Evolutionary conservation across 2,797 vertebrate species (phyloP), one percentile per base, ranked within the genome.

Genomic region (Gallinago stenura): DNA sequence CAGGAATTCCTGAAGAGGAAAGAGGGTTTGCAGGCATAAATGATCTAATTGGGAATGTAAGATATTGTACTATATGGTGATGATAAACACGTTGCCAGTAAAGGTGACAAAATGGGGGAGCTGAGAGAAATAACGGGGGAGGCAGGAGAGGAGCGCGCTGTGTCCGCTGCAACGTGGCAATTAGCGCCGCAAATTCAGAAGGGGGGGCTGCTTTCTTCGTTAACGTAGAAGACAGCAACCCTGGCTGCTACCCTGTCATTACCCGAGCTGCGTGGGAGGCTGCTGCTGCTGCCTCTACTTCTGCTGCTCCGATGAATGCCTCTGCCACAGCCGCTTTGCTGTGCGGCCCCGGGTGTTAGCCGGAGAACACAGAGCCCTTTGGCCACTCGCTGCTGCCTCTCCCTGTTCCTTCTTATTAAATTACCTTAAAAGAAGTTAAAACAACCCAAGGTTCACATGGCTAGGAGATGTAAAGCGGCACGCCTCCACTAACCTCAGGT

Each of bases 221-320:
- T 84, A 50, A 64, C 46, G 6, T 7, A 18, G 22, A 80, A 77
- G 81, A 64, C 60, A 79, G 31, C 1, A 41, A 57, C 84, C 48
- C 77, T 73, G 65, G 66, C 80, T 79, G 90, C 73, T 89, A 48
- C 83, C 64, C 89, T 89, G 70, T 60, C 73, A 35, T 80, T 92
- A 84, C 20, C 64, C 2, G 1, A 83, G 83, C 84, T 95, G 89
- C 1, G 39, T 87, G 51, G 83, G 90, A 94, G 88, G 41, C 37
- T 10, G 89, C 80, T 76, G 43, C 66, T 39, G 39, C 82, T 89
- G 39, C 39, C 84, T 51, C 26, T 19, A 1, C 76, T 54, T 62
- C 83, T 78, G 54, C 70, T 87, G 69, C 7, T 4, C 66, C 70
- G 37, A 8, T 31, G 73, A 88, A n/a, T 57, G 56, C 35, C 30